phyloP scores from a whole-genome alignment of 2,797 vertebrate species.

The Pterois miles region DNA sequence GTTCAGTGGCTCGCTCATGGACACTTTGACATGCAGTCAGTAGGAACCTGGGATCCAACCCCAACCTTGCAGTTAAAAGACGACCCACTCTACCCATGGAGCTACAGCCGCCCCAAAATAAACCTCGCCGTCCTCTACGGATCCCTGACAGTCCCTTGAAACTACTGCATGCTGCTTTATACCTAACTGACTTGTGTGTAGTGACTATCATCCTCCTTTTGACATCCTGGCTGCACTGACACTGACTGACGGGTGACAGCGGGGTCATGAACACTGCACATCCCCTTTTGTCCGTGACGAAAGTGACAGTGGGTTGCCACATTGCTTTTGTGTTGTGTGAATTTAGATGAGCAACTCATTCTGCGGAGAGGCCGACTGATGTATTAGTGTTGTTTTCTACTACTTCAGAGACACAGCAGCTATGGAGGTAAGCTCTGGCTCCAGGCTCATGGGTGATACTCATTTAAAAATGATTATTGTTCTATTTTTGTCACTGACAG shows the following conservation, averaged over 20 bases:
- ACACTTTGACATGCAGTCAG: too few relatives aligned
- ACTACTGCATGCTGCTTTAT: neutral
- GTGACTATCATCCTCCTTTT: neutral
- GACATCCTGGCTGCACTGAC: constrained; percentile 9
- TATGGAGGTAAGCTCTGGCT: neutral
- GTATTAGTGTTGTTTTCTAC: neutral
- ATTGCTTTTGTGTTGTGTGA: neutral
- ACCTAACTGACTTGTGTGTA: constrained; percentile 4
- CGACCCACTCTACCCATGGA: too few relatives aligned
- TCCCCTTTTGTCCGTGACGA: neutral
- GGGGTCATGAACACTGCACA: neutral
- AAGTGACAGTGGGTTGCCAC: neutral
- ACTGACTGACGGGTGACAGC: constrained; percentile 24
- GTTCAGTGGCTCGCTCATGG: too few relatives aligned
- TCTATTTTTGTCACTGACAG: neutral
- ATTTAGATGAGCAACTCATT: neutral
- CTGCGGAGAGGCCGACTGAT: neutral
- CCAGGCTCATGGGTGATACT: neutral
- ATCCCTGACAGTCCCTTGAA: neutral
- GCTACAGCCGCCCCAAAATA: neutral
- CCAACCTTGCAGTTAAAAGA: too few relatives aligned
- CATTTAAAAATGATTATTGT: neutral
- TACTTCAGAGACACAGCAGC: neutral
- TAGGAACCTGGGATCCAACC: too few relatives aligned
- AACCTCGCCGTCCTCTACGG: neutral